Percentiles rank a stretch among this genome's conserved stretches.
phyloP scores from a whole-genome alignment of 1,140 invertebrate species.

The Musca vetustissima region DNA sequence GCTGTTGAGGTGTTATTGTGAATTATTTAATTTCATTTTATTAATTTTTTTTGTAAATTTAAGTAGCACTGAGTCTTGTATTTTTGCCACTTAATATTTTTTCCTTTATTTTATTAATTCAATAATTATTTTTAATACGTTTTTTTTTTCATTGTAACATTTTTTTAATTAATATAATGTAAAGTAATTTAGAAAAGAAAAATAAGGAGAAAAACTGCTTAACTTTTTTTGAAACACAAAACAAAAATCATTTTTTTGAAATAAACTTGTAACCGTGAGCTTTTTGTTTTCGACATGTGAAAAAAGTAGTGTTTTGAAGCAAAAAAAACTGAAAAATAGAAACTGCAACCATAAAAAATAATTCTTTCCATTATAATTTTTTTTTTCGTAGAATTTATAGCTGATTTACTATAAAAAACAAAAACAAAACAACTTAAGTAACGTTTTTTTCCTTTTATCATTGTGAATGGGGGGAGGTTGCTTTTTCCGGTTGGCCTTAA shows the following conservation, averaged over 20 bases:
- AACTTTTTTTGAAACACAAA: neutral
- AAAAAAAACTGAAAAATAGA: conserved; percentile 4
- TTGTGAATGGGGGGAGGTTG: no score
- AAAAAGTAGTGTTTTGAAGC: neutral
- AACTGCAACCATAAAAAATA: conserved; percentile 5
- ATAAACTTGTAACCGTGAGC: conserved; percentile 9
- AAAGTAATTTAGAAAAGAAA: neutral
- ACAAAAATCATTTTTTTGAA: neutral
- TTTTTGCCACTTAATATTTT: conserved; percentile 19
- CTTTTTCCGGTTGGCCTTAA: no score
- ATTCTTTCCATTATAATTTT: conserved; percentile 20
- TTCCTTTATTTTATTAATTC: neutral
- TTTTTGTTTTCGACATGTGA: neutral
- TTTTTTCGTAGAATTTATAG: conserved; percentile 9
- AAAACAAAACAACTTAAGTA: conserved; percentile 3
- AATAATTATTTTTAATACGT: no score
- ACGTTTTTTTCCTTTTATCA: no score
- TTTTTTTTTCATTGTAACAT: no score
- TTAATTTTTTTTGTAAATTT: neutral
- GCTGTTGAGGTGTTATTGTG: no score
- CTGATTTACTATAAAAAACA: conserved; percentile 8
- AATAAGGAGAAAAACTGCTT: neutral
- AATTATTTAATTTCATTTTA: no score
- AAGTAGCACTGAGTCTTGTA: conserved; percentile 6
- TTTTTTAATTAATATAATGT: no score